phyloP scores from a whole-genome alignment of 2,888 invertebrate species.

The Megaustenia siamemsis region DNA sequence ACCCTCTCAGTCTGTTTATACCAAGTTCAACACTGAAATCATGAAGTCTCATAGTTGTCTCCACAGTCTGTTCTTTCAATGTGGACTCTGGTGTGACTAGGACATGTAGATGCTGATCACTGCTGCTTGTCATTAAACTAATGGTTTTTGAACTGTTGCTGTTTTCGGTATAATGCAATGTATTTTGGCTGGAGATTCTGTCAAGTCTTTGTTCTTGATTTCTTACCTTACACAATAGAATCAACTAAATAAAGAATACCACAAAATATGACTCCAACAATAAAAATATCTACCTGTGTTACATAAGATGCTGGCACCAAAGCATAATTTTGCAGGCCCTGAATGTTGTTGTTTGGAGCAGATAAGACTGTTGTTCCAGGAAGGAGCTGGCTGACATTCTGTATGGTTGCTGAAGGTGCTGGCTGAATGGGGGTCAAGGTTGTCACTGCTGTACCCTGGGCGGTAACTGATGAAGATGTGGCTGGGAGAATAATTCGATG shows the following conservation, averaged over 20 bases:
- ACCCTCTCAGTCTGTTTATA: no score
- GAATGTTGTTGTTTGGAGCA: conserved; percentile 70
- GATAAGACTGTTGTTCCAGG: conserved; percentile 77
- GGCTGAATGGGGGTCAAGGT: conserved; percentile 73
- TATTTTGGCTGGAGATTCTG: no score
- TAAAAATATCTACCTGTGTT: conserved; percentile 74
- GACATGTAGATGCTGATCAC: no score
- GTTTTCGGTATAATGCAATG: no score
- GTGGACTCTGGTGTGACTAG: no score
- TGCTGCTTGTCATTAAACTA: no score
- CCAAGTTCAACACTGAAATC: no score
- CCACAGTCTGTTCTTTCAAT: no score
- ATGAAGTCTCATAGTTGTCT: no score
- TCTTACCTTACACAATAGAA: no score
- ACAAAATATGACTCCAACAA: neutral
- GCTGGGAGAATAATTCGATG: conserved; percentile 78
- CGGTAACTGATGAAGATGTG: conserved; percentile 28
- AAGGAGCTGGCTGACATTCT: conserved; percentile 65
- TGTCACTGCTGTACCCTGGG: conserved; percentile 43
- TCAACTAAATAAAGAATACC: no score
- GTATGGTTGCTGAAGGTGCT: conserved; percentile 71
- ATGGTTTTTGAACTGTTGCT: no score
- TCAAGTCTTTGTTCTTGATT: neutral
- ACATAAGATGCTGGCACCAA: conserved; percentile 84
- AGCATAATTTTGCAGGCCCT: conserved; percentile 81